Conservation (phyloP, 2,113 vertebrate genomes). For the Labeo catla region DNA sequence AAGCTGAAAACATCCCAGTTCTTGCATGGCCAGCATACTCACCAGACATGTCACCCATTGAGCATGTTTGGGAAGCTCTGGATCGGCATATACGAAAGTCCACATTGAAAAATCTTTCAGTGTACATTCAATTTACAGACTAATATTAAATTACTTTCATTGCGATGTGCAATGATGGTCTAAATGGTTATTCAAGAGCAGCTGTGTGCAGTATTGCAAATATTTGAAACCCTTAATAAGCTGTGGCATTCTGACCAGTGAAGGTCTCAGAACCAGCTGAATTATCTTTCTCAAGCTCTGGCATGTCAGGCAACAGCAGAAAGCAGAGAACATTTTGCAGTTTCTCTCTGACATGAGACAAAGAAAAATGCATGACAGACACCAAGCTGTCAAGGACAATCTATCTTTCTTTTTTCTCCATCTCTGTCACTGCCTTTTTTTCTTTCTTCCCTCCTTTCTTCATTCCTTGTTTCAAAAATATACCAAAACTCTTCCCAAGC, state of each 20-base stretch:
- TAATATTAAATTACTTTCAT: neutral
- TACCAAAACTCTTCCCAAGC: neutral
- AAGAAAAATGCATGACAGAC: neutral
- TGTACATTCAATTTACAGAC: neutral
- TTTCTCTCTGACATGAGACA: neutral
- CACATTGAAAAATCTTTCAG: too few species aligned
- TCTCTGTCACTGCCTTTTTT: conserved; percentile 2
- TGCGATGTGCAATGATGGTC: neutral
- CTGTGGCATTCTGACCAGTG: neutral
- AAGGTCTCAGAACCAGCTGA: neutral
- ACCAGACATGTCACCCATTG: too few species aligned
- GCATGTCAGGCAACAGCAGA: neutral
- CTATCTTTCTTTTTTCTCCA: conserved; percentile 3
- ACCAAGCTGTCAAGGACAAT: neutral
- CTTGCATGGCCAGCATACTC: too few species aligned
- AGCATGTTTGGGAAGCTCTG: too few species aligned
- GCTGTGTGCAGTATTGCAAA: neutral
- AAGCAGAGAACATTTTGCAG: conserved; percentile 12
- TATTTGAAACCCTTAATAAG: neutral
- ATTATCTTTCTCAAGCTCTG: neutral
- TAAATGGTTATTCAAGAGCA: neutral
- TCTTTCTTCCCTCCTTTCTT: neutral
- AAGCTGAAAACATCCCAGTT: too few species aligned
- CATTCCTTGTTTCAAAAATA: neutral
- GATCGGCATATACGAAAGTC: too few species aligned